Evolutionary conservation across 2,888 invertebrate species (phyloP).

Genomic region (Brenthis hecate): DNA sequence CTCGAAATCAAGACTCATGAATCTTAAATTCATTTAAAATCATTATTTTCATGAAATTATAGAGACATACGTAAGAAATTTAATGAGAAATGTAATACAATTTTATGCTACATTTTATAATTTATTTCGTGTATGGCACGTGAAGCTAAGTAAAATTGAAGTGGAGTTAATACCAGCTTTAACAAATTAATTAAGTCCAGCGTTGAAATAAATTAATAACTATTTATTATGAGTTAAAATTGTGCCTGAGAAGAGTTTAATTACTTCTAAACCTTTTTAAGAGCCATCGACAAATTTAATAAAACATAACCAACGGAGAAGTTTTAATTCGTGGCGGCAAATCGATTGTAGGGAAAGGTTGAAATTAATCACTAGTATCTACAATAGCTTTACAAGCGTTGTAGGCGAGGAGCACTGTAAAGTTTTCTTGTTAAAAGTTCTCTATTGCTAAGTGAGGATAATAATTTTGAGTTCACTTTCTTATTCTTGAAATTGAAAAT

Average conservation of each 20-base stretch:
- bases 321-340: conserved; percentile 43
- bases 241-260: conserved; percentile 25
- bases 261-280: conserved; percentile 28
- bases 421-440: conserved; percentile 82
- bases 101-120: background rate
- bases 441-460: conserved; percentile 78
- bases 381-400: conserved; percentile 70
- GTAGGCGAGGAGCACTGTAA: conserved; percentile 71
- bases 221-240: conserved; percentile 19
- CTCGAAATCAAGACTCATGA: too few relatives aligned
- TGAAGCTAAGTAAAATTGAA: conserved; percentile 1
- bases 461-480: conserved; percentile 77
- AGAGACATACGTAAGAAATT: too few relatives aligned
- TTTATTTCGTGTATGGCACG: background rate
- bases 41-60: too few relatives aligned
- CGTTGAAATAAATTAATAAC: conserved; percentile 19
- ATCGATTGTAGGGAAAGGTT: conserved; percentile 60
- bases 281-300: conserved; percentile 36
- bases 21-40: too few relatives aligned
- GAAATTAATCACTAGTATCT: conserved; percentile 69
- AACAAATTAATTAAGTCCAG: conserved; percentile 9
- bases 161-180: background rate
- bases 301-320: conserved; percentile 36
- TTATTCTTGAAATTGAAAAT: conserved; percentile 30
- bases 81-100: background rate